Conservation (phyloP, 2,888 invertebrate genomes). For the Sturmia bella region DNA sequence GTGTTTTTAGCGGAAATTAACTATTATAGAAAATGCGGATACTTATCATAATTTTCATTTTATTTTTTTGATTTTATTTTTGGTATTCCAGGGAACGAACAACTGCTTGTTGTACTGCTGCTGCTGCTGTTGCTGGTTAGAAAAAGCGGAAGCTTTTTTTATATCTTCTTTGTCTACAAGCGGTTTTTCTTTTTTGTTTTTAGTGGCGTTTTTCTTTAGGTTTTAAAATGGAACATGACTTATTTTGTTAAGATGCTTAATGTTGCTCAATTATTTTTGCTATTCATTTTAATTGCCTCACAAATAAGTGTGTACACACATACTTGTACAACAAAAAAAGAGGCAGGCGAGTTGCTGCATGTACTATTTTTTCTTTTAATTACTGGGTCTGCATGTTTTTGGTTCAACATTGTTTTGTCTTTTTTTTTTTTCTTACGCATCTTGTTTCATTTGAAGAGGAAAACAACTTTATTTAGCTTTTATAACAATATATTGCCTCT, state of each 20-base stretch:
- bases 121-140: not conserved
- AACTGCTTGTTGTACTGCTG: not conserved
- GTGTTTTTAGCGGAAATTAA: slow-evolving; percentile 55
- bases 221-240: slow-evolving; percentile 59
- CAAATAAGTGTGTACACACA: slow-evolving; percentile 18
- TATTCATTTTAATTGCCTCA: slow-evolving; percentile 50
- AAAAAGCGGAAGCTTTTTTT: slow-evolving; percentile 57
- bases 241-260: slow-evolving; percentile 47
- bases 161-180: not conserved
- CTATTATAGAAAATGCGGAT: slow-evolving; percentile 61
- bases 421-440: slow-evolving; percentile 35
- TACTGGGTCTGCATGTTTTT: slow-evolving; percentile 61
- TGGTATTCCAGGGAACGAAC: slow-evolving; percentile 39
- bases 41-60: slow-evolving; percentile 27
- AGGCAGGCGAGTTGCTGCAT: not conserved
- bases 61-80: slow-evolving; percentile 19
- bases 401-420: slow-evolving; percentile 22
- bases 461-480: not conserved
- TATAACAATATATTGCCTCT: not conserved
- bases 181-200: not conserved
- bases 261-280: slow-evolving; percentile 35
- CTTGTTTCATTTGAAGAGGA: not conserved
- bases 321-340: slow-evolving; percentile 6
- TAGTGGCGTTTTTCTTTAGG: slow-evolving; percentile 15
- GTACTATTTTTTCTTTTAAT: slow-evolving; percentile 46